A percentile compares a stretch with the other conserved stretches of the same genome.
Conservation (phyloP, 35 echinoderm and acorn worm genomes). For the Holothuria glaberrima region DNA sequence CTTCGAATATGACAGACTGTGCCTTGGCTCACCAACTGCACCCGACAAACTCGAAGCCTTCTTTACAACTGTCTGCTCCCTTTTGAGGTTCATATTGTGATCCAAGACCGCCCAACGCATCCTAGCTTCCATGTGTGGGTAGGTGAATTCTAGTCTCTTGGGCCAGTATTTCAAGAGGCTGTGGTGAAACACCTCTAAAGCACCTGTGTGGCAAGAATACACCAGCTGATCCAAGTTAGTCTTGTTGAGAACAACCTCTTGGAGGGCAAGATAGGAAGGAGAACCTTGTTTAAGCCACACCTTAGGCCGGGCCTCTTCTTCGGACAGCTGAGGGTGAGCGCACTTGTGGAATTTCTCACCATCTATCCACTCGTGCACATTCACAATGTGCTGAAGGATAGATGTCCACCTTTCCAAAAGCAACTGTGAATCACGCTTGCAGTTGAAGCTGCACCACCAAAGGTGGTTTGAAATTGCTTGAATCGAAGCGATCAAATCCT, state of each 20-base stretch:
- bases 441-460: constrained; percentile 61
- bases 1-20: not conserved
- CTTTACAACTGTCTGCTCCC: constrained; percentile 48
- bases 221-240: constrained; percentile 59
- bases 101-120: constrained; percentile 60
- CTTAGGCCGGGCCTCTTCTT: not conserved
- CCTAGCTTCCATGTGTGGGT: constrained; percentile 28
- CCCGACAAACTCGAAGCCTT: not conserved
- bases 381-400: constrained; percentile 46
- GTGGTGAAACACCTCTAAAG: constrained; percentile 38
- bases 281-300: constrained; percentile 41
- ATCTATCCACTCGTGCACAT: constrained; percentile 42
- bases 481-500: constrained; percentile 50
- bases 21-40: not conserved
- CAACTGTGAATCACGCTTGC: constrained; percentile 44
- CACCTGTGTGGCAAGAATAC: constrained; percentile 39
- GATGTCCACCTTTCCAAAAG: constrained; percentile 70
- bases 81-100: constrained; percentile 48
- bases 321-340: constrained; percentile 17
- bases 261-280: constrained; percentile 11
- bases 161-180: constrained; percentile 24
- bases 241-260: constrained; percentile 11
- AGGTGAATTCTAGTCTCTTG: constrained; percentile 22
- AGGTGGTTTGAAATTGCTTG: constrained; percentile 55
- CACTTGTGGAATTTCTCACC: constrained; percentile 54